phyloP scores from a whole-genome alignment of 2,888 invertebrate species.

The Pollenia angustigena region DNA sequence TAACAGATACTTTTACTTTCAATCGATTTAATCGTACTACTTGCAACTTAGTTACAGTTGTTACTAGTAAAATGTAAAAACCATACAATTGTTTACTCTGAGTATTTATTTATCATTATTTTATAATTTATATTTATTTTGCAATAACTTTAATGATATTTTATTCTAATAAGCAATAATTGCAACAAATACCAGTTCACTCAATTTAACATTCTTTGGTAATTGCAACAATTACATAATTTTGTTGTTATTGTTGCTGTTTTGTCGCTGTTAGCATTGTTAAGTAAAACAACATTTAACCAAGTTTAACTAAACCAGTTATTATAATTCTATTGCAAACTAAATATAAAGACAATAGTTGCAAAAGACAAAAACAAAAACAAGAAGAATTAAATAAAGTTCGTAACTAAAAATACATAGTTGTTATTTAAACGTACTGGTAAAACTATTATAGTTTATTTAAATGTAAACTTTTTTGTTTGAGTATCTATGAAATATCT shows the following conservation, averaged over 20 bases:
- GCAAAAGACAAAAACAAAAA: slow-evolving; percentile 4
- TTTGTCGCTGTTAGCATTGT: slow-evolving; percentile 44
- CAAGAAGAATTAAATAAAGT: slow-evolving; percentile 27
- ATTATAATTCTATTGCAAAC: slow-evolving; percentile 36
- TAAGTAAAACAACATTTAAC: slow-evolving; percentile 52
- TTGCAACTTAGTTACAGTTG: slow-evolving; percentile 4
- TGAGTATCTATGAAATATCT: neutral
- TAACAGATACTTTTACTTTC: slow-evolving; percentile 4
- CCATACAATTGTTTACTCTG: slow-evolving; percentile 11
- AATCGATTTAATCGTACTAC: too few species aligned
- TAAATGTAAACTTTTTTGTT: slow-evolving; percentile 19
- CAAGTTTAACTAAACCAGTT: slow-evolving; percentile 57
- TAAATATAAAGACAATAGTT: neutral
- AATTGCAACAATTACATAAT: slow-evolving; percentile 70
- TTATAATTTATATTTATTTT: slow-evolving; percentile 37
- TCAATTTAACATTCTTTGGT: slow-evolving; percentile 63
- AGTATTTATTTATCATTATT: slow-evolving; percentile 41
- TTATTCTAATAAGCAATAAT: slow-evolving; percentile 34
- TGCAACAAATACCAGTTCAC: slow-evolving; percentile 40
- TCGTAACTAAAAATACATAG: neutral
- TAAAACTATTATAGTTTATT: slow-evolving; percentile 43
- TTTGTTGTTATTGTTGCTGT: slow-evolving; percentile 30
- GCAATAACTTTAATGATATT: slow-evolving; percentile 34
- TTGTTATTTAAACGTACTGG: slow-evolving; percentile 1
- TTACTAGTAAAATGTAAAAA: neutral